These are phyloP conservation scores for Sipunculus nudus DNA, from an alignment of 2,888 invertebrate species.

Conservation along the genomic window DNA sequence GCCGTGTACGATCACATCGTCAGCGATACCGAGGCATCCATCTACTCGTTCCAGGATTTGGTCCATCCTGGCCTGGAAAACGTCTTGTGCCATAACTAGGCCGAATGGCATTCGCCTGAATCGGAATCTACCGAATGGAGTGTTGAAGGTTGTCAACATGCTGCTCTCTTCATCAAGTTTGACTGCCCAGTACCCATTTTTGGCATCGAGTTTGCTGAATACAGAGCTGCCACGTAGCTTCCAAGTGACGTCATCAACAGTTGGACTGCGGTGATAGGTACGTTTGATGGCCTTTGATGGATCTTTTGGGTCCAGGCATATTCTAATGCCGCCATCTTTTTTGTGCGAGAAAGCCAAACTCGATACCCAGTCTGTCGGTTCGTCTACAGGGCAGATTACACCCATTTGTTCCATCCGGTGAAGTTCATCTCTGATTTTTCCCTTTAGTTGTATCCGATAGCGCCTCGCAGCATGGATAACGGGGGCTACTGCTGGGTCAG, in stretches of 20 bases:
- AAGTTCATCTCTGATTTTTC: conserved; percentile 7
- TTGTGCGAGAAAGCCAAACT: conserved; percentile 14
- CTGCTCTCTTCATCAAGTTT: conserved; percentile 8
- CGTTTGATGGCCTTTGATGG: conserved; percentile 22
- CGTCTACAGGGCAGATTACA: conserved; percentile 1
- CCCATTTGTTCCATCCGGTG: conserved; percentile 12
- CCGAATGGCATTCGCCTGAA: conserved; percentile 11
- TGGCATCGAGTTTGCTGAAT: conserved; percentile 29
- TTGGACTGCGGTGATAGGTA: conserved; percentile 14
- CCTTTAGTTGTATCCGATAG: conserved; percentile 6
- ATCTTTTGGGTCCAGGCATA: conserved; percentile 27
- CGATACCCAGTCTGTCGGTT: conserved; percentile 21
- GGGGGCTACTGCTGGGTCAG: too few species aligned
- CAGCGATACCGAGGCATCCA: conserved; percentile 3
- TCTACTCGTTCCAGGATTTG: neutral
- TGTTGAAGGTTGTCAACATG: conserved; percentile 17
- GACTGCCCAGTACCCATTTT: conserved; percentile 30
- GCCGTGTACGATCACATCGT: conserved; percentile 4
- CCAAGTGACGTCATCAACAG: conserved; percentile 23
- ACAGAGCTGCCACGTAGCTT: conserved; percentile 17
- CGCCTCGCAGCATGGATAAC: too few species aligned
- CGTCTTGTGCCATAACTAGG: conserved; percentile 4
- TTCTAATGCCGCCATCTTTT: conserved; percentile 11
- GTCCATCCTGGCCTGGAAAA: conserved; percentile 17
- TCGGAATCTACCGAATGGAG: conserved; percentile 7